Evolutionary conservation across 2,113 vertebrate genomes (phyloP).

Genomic region (Sterna hirundo): DNA sequence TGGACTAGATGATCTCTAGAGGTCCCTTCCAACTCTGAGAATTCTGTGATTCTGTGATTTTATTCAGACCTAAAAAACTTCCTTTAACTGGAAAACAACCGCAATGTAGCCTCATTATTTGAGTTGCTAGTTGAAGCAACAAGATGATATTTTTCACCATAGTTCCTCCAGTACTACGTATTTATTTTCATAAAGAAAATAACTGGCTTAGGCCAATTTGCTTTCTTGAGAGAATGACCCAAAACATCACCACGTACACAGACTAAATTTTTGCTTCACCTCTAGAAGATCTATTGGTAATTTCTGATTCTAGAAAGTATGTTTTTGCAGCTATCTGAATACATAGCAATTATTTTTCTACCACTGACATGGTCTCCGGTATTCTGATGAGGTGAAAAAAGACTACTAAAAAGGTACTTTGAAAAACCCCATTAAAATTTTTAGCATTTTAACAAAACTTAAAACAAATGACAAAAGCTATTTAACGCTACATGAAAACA

Average conservation of each 20-base stretch:
- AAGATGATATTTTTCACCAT: not conserved
- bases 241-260: not conserved
- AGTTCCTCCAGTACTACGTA: not conserved
- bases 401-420: not conserved
- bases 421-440: not conserved
- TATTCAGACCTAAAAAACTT: not conserved
- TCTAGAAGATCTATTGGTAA: not conserved
- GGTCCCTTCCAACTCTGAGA: no score
- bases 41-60: not conserved
- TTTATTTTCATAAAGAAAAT: not conserved
- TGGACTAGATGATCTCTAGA: no score
- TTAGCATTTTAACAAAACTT: not conserved
- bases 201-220: not conserved
- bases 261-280: not conserved
- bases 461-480: not conserved
- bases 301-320: not conserved
- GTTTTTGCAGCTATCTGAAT: not conserved
- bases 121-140: not conserved
- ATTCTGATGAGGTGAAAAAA: not conserved
- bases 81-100: not conserved
- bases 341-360: not conserved
- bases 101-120: not conserved
- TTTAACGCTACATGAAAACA: not conserved
- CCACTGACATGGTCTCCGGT: not conserved
- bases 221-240: not conserved